phyloP scores from a whole-genome alignment of 2,888 invertebrate genomes.

The Synanthedon andrenaeformis region DNA sequence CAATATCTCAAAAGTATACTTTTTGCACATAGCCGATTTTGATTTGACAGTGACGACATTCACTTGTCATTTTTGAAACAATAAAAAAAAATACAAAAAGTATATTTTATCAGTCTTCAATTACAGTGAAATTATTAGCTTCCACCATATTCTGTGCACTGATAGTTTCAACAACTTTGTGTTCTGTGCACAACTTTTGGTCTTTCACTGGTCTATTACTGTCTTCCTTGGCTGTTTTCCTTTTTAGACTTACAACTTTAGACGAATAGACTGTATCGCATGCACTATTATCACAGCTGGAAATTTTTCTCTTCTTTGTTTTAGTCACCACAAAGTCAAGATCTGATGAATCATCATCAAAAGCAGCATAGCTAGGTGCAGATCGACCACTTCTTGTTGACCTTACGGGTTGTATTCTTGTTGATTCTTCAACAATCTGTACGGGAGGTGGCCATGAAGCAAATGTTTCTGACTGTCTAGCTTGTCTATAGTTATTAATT shows the following conservation, averaged over 20 bases:
- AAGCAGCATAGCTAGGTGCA: constrained; percentile 51
- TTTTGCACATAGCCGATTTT: too few relatives aligned
- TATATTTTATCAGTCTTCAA: constrained; percentile 32
- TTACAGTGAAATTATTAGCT: constrained; percentile 28
- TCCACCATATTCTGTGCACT: constrained; percentile 19
- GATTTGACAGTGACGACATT: too few relatives aligned
- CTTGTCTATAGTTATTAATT: constrained; percentile 49
- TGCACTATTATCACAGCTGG: constrained; percentile 33
- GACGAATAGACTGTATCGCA: constrained; percentile 35
- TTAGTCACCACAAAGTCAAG: constrained; percentile 50
- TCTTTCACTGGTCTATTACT: constrained; percentile 37
- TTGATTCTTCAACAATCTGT: constrained; percentile 52
- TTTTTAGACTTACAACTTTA: constrained; percentile 48
- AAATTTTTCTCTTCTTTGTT: constrained; percentile 49
- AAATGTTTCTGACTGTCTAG: constrained; percentile 43
- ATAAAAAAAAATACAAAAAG: too few relatives aligned
- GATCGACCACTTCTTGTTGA: constrained; percentile 57
- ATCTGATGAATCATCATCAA: constrained; percentile 60
- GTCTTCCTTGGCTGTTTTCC: constrained; percentile 51
- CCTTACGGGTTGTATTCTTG: constrained; percentile 41
- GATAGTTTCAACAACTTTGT: constrained; percentile 15
- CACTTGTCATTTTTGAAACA: too few relatives aligned
- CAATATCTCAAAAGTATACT: too few relatives aligned
- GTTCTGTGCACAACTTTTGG: constrained; percentile 23
- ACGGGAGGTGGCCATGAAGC: constrained; percentile 54